phyloP scores from a whole-genome alignment of 2,797 vertebrate genomes.

The Anomalospiza imberbis region DNA sequence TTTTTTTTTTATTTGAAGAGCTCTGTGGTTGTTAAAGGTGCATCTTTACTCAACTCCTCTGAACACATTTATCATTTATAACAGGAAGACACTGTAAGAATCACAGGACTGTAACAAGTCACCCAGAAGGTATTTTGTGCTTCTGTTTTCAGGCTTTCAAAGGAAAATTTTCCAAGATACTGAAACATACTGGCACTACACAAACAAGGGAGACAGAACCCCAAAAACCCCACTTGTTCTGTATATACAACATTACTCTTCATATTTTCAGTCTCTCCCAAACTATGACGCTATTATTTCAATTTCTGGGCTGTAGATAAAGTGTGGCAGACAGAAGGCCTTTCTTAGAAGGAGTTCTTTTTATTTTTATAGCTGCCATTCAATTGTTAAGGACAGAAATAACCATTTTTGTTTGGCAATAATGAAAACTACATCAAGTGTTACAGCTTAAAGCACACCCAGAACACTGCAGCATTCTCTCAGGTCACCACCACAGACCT shows the following conservation, averaged over 20 bases:
- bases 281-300: neutral
- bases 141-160: neutral
- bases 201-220: neutral
- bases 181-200: neutral
- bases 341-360: neutral
- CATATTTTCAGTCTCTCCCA: neutral
- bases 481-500: neutral
- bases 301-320: neutral
- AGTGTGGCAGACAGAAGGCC: neutral
- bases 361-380: neutral
- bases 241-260: neutral
- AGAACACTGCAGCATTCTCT: neutral
- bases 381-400: neutral
- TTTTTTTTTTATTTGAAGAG: neutral
- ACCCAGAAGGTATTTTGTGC: neutral
- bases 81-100: neutral
- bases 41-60: neutral
- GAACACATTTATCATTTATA: neutral
- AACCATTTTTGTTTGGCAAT: neutral
- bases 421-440: neutral
- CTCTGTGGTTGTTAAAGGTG: neutral
- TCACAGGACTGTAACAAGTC: neutral
- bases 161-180: neutral
- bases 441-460: neutral
- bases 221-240: fast-evolving